phyloP scores from a whole-genome alignment of 1,140 invertebrate species.

The Onthophagus taurus region DNA sequence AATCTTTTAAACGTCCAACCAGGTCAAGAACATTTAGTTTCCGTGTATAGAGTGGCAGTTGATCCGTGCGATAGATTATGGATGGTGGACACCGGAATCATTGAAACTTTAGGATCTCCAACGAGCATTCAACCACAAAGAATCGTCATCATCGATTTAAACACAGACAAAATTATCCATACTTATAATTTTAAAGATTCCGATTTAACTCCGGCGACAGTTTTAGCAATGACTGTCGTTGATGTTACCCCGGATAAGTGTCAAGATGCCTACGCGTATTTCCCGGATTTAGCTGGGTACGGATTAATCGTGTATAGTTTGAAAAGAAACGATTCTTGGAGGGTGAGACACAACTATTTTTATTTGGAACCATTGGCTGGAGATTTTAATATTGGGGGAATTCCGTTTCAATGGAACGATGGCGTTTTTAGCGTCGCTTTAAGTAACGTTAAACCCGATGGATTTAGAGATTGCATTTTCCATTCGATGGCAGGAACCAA shows the following conservation, averaged over 20 bases:
- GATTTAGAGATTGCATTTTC: constrained; percentile 53
- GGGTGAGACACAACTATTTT: constrained; percentile 63
- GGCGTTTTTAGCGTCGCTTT: constrained; percentile 60
- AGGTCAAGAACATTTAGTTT: constrained; percentile 43
- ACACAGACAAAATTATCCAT: constrained; percentile 42
- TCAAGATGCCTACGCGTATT: constrained; percentile 56
- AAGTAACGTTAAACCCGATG: constrained; percentile 43
- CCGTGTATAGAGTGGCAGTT: constrained; percentile 54
- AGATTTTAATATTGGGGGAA: constrained; percentile 54
- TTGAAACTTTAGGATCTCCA: constrained; percentile 46
- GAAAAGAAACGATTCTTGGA: constrained; percentile 53
- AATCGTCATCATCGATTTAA: constrained; percentile 57
- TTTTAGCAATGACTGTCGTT: constrained; percentile 52
- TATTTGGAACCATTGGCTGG: constrained; percentile 58
- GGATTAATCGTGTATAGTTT: constrained; percentile 60
- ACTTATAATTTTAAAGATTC: constrained; percentile 38
- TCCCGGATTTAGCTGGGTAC: constrained; percentile 57
- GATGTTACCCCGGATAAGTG: constrained; percentile 52
- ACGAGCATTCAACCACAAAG: constrained; percentile 47
- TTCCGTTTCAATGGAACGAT: constrained; percentile 60
- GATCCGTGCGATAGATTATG: constrained; percentile 61
- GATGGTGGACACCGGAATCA: constrained; percentile 61
- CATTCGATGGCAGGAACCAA: constrained; percentile 56
- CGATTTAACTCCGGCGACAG: constrained; percentile 35
- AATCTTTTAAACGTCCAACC: constrained; percentile 44